phyloP scores from a whole-genome alignment of 37 sponge, comb jelly and placozoan species.

The Diacarnus erythraeanus region DNA sequence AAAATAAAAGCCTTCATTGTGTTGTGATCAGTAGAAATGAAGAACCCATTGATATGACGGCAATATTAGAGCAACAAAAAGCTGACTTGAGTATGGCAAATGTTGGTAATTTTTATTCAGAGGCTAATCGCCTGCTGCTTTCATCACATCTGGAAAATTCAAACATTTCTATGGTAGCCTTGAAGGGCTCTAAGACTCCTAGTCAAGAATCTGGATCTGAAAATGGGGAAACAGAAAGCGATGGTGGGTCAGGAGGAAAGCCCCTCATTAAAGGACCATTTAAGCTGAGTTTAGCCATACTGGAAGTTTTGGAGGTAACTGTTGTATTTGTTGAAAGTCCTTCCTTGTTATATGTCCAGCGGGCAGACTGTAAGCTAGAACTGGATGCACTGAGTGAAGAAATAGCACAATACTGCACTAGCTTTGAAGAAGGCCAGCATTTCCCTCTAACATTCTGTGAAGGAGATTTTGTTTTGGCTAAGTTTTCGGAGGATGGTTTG shows the following conservation, averaged over 20 bases:
- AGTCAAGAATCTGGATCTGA: conserved; percentile 17
- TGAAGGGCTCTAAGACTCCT: conserved; percentile 30
- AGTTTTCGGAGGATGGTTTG: conserved; percentile 37
- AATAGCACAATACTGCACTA: conserved; percentile 64
- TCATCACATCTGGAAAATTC: not conserved
- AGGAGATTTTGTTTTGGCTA: conserved; percentile 75
- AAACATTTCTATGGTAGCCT: conserved; percentile 4
- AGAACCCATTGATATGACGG: conserved; percentile 11
- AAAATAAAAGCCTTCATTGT: not conserved
- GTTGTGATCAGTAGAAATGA: conserved; percentile 14
- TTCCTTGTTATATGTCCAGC: conserved; percentile 61
- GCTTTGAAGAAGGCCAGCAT: conserved; percentile 13
- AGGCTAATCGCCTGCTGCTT: not conserved
- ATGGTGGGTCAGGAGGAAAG: conserved; percentile 33
- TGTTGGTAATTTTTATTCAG: not conserved
- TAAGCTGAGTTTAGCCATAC: conserved; percentile 44
- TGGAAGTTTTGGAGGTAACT: conserved; percentile 38
- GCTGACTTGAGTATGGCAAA: not conserved
- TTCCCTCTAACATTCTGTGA: conserved; percentile 16
- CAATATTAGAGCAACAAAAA: not conserved
- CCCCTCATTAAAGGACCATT: conserved; percentile 66
- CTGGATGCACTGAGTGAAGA: conserved; percentile 50
- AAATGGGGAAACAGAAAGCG: conserved; percentile 16
- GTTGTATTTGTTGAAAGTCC: conserved; percentile 60
- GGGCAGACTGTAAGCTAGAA: conserved; percentile 55